These are phyloP conservation scores for Seladonia tumulorum DNA, from an alignment of 2,888 invertebrate species.

Conservation along the genomic window DNA sequence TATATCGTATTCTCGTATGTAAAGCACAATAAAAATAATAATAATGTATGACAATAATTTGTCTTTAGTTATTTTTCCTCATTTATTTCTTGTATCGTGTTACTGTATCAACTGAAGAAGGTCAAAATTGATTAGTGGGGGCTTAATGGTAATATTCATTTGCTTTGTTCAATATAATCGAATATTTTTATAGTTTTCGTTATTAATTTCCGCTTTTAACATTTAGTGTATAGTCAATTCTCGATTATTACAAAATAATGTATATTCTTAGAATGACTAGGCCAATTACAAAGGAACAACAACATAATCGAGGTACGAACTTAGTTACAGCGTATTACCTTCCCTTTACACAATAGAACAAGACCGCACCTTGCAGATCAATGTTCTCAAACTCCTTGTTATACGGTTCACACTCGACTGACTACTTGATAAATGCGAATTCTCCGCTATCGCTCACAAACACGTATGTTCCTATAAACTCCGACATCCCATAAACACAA, in stretches of 20 bases:
- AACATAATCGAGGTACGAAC: conserved; percentile 5
- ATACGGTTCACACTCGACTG: conserved; percentile 26
- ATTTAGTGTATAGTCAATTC: neutral
- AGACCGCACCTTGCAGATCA: conserved; percentile 1
- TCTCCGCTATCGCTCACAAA: conserved; percentile 15
- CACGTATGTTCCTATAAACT: conserved; percentile 13
- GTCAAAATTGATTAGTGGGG: neutral
- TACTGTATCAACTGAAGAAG: neutral
- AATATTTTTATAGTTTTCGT: too few relatives aligned
- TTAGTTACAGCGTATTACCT: conserved; percentile 14
- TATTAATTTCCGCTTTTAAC: neutral
- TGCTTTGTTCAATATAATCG: neutral
- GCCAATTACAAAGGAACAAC: conserved; percentile 5
- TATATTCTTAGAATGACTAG: neutral
- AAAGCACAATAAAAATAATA: too few relatives aligned
- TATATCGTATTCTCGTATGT: too few relatives aligned
- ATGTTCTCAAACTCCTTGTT: conserved; percentile 23
- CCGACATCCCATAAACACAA: conserved; percentile 35
- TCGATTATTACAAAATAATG: neutral
- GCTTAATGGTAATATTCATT: neutral
- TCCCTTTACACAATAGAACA: conserved; percentile 11
- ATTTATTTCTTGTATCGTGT: too few relatives aligned
- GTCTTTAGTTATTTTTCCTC: too few relatives aligned
- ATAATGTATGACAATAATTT: too few relatives aligned
- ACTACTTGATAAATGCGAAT: conserved; percentile 28